Evolutionary conservation across 2,888 invertebrate genomes (phyloP).

Genomic region (Drosophila cyrtoloma): DNA sequence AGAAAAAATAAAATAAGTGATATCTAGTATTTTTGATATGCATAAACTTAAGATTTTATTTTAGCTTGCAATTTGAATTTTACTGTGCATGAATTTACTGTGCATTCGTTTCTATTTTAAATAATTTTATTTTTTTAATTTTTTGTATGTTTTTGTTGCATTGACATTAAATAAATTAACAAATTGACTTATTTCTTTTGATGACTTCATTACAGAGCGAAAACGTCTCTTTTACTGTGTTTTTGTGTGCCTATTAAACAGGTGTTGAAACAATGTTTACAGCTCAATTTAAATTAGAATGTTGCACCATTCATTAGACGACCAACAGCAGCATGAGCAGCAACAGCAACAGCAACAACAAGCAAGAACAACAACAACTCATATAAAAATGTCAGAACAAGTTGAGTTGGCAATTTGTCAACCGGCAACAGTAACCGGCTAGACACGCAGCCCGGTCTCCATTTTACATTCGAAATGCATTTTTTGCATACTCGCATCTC

Average conservation of each 20-base stretch:
- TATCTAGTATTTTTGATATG: background rate
- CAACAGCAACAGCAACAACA: constrained; percentile 27
- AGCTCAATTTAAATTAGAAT: constrained; percentile 79
- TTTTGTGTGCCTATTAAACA: constrained; percentile 43
- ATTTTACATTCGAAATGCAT: constrained; percentile 73
- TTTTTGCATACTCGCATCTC: constrained; percentile 64
- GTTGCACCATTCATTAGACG: constrained; percentile 77
- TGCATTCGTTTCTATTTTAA: background rate
- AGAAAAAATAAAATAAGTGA: background rate
- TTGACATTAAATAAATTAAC: background rate
- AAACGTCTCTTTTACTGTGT: constrained; percentile 10
- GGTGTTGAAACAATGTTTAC: constrained; percentile 80
- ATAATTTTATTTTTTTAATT: background rate
- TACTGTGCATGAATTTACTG: background rate
- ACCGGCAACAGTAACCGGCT: constrained; percentile 66
- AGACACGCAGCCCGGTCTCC: constrained; percentile 61
- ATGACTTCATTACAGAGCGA: constrained; percentile 54
- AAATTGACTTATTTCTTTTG: constrained; percentile 31
- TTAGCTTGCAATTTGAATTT: background rate
- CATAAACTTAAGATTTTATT: background rate
- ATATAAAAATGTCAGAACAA: constrained; percentile 78
- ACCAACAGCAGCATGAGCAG: constrained; percentile 28
- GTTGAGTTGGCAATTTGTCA: constrained; percentile 79
- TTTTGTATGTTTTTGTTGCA: background rate
- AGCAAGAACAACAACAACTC: constrained; percentile 26